Percentiles rank a stretch among this genome's conserved stretches.
Conservation (phyloP, 2,113 vertebrate species). For the Rhea pennata region DNA sequence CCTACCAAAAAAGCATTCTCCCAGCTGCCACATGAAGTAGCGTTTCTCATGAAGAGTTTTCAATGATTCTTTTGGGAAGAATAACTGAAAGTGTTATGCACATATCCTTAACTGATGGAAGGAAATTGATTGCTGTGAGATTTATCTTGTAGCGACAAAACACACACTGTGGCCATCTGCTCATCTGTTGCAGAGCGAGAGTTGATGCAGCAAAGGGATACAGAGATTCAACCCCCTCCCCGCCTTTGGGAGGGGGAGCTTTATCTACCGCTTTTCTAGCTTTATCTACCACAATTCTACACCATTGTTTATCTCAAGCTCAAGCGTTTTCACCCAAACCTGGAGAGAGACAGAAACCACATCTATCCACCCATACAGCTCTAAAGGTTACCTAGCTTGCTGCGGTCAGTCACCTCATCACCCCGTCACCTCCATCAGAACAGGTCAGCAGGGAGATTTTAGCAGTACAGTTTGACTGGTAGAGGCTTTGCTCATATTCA, state of each 20-base stretch:
- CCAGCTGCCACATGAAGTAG: not conserved
- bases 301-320: not conserved
- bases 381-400: not conserved
- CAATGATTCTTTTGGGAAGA: not conserved
- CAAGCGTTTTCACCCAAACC: not conserved
- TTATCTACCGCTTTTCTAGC: not conserved
- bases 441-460: not conserved
- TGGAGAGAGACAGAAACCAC: not conserved
- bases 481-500: not conserved
- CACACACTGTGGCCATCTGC: not conserved
- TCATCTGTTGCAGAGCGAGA: not conserved
- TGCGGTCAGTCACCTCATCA: not conserved
- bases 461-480: not conserved
- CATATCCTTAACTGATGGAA: not conserved
- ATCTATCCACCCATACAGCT: not conserved
- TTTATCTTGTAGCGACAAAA: conserved; percentile 19
- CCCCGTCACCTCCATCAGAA: not conserved
- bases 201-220: not conserved
- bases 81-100: not conserved
- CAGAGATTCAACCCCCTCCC: not conserved
- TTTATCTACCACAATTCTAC: rapidly evolving
- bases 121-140: not conserved
- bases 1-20: not conserved
- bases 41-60: not conserved
- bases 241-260: not conserved